A percentile compares a stretch with the other conserved stretches of the same genome.
phyloP scores from a whole-genome alignment of 2,888 invertebrate genomes.

The Argyresthia goedartella region DNA sequence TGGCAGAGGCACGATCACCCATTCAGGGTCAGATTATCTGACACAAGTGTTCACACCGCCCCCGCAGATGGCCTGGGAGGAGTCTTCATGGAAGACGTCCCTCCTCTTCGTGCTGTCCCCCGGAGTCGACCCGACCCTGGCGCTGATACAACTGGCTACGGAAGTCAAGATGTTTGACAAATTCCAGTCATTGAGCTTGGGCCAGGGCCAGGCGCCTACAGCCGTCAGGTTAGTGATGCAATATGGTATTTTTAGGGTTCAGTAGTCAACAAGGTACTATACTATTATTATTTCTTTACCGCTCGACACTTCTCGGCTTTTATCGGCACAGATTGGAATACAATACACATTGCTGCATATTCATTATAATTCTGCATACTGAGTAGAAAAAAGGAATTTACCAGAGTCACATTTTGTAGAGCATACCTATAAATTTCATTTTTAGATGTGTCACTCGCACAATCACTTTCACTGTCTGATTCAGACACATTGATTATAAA shows the following conservation, averaged over 20 bases:
- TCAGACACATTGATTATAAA: no score
- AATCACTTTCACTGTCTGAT: no score
- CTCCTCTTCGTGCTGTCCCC: constrained; percentile 89
- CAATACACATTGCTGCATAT: no score
- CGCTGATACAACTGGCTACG: constrained; percentile 80
- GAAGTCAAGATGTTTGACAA: constrained; percentile 76
- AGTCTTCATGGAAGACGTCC: constrained; percentile 84
- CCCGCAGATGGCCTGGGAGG: constrained; percentile 75
- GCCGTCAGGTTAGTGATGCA: constrained; percentile 72
- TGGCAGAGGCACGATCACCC: no score
- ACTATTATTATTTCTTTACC: no score
- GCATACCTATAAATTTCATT: no score
- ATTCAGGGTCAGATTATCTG: neutral
- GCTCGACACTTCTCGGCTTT: no score
- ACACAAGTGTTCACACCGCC: neutral
- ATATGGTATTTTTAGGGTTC: neutral
- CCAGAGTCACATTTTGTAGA: no score
- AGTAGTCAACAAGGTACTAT: neutral
- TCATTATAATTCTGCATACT: no score
- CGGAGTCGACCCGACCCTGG: constrained; percentile 86
- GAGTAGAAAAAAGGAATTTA: no score
- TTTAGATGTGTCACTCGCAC: no score
- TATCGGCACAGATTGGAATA: no score
- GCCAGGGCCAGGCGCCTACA: constrained; percentile 90
- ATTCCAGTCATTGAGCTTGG: constrained; percentile 85